Evolutionary conservation across 2,113 vertebrate genomes (phyloP).

Genomic region (Zosterops hypoxanthus): DNA sequence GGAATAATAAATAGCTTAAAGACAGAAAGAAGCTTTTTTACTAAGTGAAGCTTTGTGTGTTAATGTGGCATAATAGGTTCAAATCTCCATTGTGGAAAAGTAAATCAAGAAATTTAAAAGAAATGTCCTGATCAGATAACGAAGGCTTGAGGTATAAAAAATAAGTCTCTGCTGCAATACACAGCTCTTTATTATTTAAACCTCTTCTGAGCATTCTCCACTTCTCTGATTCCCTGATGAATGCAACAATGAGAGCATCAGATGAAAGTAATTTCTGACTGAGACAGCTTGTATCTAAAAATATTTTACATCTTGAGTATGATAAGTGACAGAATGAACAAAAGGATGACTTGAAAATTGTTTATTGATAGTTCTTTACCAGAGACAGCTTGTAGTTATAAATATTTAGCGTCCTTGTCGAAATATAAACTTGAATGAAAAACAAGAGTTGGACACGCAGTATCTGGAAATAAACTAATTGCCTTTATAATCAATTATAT

Average conservation of each 20-base stretch:
- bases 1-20: background rate
- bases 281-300: slow-evolving; percentile 55
- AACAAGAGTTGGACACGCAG: background rate
- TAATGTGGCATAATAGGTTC: background rate
- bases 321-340: slow-evolving; percentile 51
- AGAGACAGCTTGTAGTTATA: slow-evolving; percentile 46
- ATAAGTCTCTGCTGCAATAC: background rate
- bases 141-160: background rate
- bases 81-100: background rate
- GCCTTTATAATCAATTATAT: slow-evolving; percentile 45
- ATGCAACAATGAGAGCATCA: slow-evolving; percentile 28
- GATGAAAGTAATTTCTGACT: slow-evolving; percentile 59
- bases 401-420: slow-evolving; percentile 48
- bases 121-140: background rate
- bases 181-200: slow-evolving; percentile 18
- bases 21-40: background rate
- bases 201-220: slow-evolving; percentile 32
- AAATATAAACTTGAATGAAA: slow-evolving; percentile 49
- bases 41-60: background rate
- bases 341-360: slow-evolving; percentile 41
- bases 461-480: slow-evolving; percentile 44
- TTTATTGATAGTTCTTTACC: slow-evolving; percentile 46
- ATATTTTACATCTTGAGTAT: slow-evolving; percentile 44
- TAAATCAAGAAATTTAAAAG: background rate
- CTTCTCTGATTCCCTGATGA: slow-evolving; percentile 28